Conservation (phyloP, 2,113 vertebrate genomes). For the Alosa alosa region DNA sequence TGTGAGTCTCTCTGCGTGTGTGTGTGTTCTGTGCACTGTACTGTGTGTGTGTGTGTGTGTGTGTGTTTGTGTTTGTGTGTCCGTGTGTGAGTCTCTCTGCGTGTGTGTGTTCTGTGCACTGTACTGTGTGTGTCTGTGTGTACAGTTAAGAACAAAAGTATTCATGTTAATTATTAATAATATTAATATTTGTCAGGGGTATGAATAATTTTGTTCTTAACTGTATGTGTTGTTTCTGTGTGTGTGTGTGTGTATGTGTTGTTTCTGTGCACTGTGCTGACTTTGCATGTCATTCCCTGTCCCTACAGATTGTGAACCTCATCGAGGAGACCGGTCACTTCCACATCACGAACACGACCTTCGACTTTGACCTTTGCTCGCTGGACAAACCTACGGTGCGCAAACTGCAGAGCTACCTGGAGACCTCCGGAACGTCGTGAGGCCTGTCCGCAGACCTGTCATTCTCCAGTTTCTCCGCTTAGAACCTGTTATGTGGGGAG, state of each 20-base stretch:
- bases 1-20: background rate
- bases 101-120: background rate
- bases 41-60: background rate
- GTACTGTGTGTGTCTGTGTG: background rate
- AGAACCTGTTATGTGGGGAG: constrained; percentile 44
- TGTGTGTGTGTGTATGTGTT: background rate
- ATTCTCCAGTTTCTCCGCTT: constrained; percentile 15
- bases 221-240: background rate
- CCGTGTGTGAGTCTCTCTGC: background rate
- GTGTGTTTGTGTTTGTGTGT: background rate
- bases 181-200: too few relatives aligned
- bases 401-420: constrained; percentile 97
- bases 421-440: constrained; percentile 89
- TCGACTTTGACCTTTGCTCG: constrained; percentile 99
- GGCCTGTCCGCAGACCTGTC: constrained; percentile 48
- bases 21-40: too few relatives aligned
- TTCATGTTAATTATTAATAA: too few relatives aligned
- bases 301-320: constrained; percentile 92
- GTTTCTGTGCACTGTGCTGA: background rate
- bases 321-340: constrained; percentile 99
- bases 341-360: constrained; percentile 98
- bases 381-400: constrained; percentile 95
- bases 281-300: constrained; percentile 19
- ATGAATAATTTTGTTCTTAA: too few relatives aligned
- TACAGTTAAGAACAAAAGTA: too few relatives aligned